Evolutionary conservation across 2,888 invertebrate genomes (phyloP).

Genomic region (Automeris io): DNA sequence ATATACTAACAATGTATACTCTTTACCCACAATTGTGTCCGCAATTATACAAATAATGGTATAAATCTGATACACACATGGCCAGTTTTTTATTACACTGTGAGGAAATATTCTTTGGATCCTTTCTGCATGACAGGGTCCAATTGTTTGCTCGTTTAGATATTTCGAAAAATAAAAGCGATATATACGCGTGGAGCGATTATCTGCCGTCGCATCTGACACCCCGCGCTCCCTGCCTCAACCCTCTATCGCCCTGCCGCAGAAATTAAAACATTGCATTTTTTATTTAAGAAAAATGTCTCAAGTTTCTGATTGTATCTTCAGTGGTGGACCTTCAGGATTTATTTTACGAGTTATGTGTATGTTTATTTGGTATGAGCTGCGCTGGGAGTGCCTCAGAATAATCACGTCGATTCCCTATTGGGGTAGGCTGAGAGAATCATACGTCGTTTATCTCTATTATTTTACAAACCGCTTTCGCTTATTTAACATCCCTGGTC

Average conservation of each 20-base stretch:
- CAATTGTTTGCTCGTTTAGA: neutral
- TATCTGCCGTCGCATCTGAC: slow-evolving; percentile 39
- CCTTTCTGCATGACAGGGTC: neutral
- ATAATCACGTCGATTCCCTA: too few relatives aligned
- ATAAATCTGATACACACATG: too few relatives aligned
- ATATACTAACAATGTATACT: too few relatives aligned
- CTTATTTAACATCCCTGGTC: too few relatives aligned
- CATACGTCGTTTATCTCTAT: too few relatives aligned
- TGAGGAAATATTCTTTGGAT: too few relatives aligned
- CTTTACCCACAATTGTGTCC: too few relatives aligned
- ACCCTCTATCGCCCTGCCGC: slow-evolving; percentile 14
- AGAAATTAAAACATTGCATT: slow-evolving; percentile 72
- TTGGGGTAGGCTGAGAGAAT: too few relatives aligned
- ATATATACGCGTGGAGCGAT: slow-evolving; percentile 26
- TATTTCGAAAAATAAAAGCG: slow-evolving; percentile 22
- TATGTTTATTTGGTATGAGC: slow-evolving; percentile 9
- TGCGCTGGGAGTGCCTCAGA: neutral
- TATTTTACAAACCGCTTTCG: too few relatives aligned
- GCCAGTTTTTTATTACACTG: too few relatives aligned
- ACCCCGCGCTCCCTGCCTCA: slow-evolving; percentile 30
- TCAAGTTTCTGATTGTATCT: slow-evolving; percentile 38
- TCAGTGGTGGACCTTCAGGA: slow-evolving; percentile 17
- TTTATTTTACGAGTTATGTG: slow-evolving; percentile 39
- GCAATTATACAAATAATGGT: too few relatives aligned
- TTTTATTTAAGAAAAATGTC: slow-evolving; percentile 36